Conservation (phyloP, 1,140 invertebrate species). For the Melitaea cinxia region DNA sequence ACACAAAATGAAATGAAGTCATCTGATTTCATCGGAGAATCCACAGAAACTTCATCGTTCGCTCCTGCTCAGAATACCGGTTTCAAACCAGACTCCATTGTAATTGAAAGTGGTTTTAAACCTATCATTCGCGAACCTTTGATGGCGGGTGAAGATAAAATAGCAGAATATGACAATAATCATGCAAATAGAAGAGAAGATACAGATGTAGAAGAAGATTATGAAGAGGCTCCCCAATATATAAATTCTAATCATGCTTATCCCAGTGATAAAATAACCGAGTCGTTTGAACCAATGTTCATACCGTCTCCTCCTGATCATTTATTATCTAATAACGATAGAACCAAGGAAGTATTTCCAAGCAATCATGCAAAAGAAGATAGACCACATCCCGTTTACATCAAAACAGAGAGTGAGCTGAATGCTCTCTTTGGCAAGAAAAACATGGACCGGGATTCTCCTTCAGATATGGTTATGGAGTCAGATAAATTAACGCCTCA, state of each 20-base stretch:
- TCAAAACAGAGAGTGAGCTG: constrained; percentile 64
- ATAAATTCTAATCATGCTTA: constrained; percentile 74
- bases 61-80: constrained; percentile 86
- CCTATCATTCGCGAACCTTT: constrained; percentile 87
- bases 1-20: constrained; percentile 70
- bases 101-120: constrained; percentile 91
- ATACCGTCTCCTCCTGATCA: constrained; percentile 86
- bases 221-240: constrained; percentile 74
- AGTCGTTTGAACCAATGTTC: constrained; percentile 88
- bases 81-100: constrained; percentile 89
- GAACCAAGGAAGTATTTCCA: constrained; percentile 71
- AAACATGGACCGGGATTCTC: constrained; percentile 63
- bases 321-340: constrained; percentile 69
- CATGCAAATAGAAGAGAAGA: constrained; percentile 80
- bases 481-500: constrained; percentile 86
- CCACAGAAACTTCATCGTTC: constrained; percentile 59
- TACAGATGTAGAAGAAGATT: constrained; percentile 78
- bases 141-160: constrained; percentile 80
- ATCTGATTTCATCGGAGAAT: constrained; percentile 80
- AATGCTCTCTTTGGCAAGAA: constrained; percentile 66
- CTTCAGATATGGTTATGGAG: constrained; percentile 85
- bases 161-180: constrained; percentile 72
- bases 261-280: constrained; percentile 78
- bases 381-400: constrained; percentile 74
- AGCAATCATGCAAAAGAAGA: constrained; percentile 75